phyloP scores from a whole-genome alignment of 2,797 vertebrate genomes.

The Myotis myotis region DNA sequence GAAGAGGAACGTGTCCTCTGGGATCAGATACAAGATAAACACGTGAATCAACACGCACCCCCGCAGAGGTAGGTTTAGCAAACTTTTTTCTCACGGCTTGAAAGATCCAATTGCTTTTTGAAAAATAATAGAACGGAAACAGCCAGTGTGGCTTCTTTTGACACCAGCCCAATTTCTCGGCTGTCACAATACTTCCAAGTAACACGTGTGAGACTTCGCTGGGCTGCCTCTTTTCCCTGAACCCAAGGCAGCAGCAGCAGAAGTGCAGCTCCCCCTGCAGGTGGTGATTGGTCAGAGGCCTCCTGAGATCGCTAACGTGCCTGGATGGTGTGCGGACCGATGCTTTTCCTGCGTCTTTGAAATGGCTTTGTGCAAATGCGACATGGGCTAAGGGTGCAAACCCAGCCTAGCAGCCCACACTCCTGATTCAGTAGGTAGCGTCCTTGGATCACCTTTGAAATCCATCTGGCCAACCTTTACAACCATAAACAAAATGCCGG shows the following conservation, averaged over 20 bases:
- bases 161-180: constrained; percentile 72
- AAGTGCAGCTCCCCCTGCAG: neutral
- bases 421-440: neutral
- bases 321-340: neutral
- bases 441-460: neutral
- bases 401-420: no score
- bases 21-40: constrained; percentile 70
- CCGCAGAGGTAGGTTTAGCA: constrained; percentile 73
- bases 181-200: constrained; percentile 78
- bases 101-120: constrained; percentile 79
- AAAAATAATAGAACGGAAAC: constrained; percentile 75
- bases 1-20: neutral
- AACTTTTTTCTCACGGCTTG: constrained; percentile 71
- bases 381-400: accelerated
- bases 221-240: constrained; percentile 60
- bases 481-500: neutral
- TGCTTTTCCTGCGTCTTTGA: neutral
- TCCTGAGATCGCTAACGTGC: neutral
- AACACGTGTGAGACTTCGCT: constrained; percentile 44
- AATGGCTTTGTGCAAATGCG: neutral
- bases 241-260: neutral
- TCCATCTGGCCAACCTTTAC: neutral
- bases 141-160: constrained; percentile 69
- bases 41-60: constrained; percentile 72
- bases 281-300: neutral